Base-by-base conservation (phyloP, 2,888 invertebrate genomes). In the Parascotia fuliginaria region DNA sequence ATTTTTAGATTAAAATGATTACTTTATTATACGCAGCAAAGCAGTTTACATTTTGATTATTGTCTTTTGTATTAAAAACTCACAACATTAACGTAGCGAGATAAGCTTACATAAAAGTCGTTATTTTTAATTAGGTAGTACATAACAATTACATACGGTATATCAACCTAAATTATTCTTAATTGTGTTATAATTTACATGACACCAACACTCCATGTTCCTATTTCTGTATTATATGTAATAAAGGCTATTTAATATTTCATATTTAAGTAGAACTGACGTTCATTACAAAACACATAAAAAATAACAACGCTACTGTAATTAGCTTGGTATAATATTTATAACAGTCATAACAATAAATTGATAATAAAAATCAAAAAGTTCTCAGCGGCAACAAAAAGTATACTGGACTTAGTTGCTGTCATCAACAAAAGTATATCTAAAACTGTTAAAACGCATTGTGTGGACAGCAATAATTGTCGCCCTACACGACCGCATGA, bases 401-500 rank as follows among this genome's bases (percentile, higher is more conserved):
- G 33, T 39, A 50, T 29, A 50, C 42, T 46, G 42, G 43, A 46
- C 45, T 48, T 53, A 60, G 57, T 36, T 47, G 55, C 38, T 61
- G 55, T 65, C 58, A 51, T 51, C 41, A 34, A 49, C 48, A 36
- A 55, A 65, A 68, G 37, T 65, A 55, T 60, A 55, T 47, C 48
- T 59, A 54, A 58, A 53, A 69, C 48, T 68, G 55, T 68, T 68
- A 65, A 57, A 68, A 68, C 52, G 50, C 40, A 68, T 65, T 68
- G 65, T 65, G 68, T 65, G 65, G 64, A 67, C 66, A 66, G 56
- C 50, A 73, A 76, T 69, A 74, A 75, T 83, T 81, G 86, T 70
- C 76, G 75, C 80, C 78, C 73, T 80, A 81, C 67, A 63, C 65
- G 63, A 73, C 75, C 79, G 63, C 81, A 77, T 87, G 83, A 89